phyloP scores from a whole-genome alignment of 1,140 invertebrate genomes.

The Microvelia longipes region DNA sequence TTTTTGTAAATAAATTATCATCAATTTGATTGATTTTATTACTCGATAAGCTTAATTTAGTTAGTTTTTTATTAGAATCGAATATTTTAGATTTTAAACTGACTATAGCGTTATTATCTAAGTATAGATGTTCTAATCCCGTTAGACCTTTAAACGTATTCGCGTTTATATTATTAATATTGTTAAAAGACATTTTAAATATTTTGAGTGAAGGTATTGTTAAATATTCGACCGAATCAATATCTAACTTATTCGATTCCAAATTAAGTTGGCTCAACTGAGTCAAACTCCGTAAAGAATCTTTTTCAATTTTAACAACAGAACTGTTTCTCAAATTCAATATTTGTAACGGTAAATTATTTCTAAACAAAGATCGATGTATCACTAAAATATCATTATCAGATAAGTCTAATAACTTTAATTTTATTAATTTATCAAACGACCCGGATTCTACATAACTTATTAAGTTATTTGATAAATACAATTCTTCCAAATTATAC shows the following conservation, averaged over 20 bases:
- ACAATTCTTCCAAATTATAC: slow-evolving; percentile 47
- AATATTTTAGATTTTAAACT: slow-evolving; percentile 52
- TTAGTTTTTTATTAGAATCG: slow-evolving; percentile 52
- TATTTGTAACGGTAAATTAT: slow-evolving; percentile 37
- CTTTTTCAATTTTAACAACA: slow-evolving; percentile 41
- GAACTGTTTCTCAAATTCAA: slow-evolving; percentile 45
- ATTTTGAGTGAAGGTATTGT: slow-evolving; percentile 54
- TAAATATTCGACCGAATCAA: slow-evolving; percentile 44
- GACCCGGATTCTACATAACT: slow-evolving; percentile 39
- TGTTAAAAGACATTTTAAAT: slow-evolving; percentile 56
- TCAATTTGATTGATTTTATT: slow-evolving; percentile 49
- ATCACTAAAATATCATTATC: slow-evolving; percentile 40
- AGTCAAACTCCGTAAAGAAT: slow-evolving; percentile 44
- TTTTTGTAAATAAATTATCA: slow-evolving; percentile 47
- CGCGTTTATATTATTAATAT: slow-evolving; percentile 46
- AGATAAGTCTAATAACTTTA: slow-evolving; percentile 43
- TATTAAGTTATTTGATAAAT: slow-evolving; percentile 42
- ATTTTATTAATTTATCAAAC: slow-evolving; percentile 39
- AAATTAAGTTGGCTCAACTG: slow-evolving; percentile 53
- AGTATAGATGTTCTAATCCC: slow-evolving; percentile 49
- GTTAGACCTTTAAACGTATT: slow-evolving; percentile 53
- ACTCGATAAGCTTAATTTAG: slow-evolving; percentile 47
- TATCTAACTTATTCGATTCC: slow-evolving; percentile 52
- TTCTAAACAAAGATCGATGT: slow-evolving; percentile 42
- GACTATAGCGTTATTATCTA: slow-evolving; percentile 50